A percentile compares a stretch with the other conserved stretches of the same genome.
Evolutionary conservation across 2,888 invertebrate genomes (phyloP).

Genomic region (Eudasyphora cyanicolor): DNA sequence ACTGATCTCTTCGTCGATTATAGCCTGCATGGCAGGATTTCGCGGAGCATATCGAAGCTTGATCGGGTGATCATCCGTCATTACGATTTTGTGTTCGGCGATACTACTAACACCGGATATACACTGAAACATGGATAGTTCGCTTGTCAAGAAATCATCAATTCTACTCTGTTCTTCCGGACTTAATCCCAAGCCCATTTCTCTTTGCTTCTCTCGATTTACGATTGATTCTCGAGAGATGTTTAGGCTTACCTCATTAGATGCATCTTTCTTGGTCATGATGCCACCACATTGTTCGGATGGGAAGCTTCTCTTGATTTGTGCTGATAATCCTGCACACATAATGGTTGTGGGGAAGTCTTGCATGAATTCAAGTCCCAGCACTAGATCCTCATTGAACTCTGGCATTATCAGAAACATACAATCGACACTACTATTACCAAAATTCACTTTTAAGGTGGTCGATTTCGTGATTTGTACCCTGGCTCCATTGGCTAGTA

Average conservation of each 20-base stretch:
- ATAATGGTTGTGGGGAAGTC: neutral
- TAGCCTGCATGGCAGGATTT: slow-evolving; percentile 49
- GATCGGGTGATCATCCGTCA: slow-evolving; percentile 46
- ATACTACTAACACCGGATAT: neutral
- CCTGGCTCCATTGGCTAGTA: neutral
- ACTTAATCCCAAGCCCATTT: neutral
- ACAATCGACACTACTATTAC: neutral
- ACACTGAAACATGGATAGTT: neutral
- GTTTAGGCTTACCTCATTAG: neutral
- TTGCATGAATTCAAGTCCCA: neutral
- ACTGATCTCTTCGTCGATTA: slow-evolving; percentile 41
- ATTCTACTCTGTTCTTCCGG: neutral
- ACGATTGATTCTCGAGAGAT: neutral
- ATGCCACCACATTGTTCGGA: too few species aligned
- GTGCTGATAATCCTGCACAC: neutral
- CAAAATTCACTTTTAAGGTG: neutral
- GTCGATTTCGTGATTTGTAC: neutral
- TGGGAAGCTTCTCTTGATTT: too few species aligned
- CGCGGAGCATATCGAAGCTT: slow-evolving; percentile 52
- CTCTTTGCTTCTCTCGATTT: too few species aligned
- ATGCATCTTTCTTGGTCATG: neutral
- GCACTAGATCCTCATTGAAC: neutral
- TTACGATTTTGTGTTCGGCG: neutral
- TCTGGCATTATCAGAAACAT: neutral
- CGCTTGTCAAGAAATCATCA: neutral